phyloP scores from a whole-genome alignment of 2,888 invertebrate species.

The Standfussiana lucernea region DNA sequence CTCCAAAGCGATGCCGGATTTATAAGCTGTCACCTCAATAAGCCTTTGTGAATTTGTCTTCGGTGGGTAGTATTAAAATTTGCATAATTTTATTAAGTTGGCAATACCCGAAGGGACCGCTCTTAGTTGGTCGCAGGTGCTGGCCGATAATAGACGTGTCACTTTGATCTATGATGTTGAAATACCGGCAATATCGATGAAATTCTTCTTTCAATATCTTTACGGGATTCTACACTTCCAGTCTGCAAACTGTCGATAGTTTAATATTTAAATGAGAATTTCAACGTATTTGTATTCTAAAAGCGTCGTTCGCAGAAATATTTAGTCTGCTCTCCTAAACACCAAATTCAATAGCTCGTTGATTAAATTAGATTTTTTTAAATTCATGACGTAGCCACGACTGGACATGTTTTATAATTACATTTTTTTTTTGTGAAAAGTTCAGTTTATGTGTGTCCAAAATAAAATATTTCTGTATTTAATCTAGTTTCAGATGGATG shows the following conservation, averaged over 20 bases:
- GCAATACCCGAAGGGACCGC: conserved; percentile 33
- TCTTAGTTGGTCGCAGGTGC: conserved; percentile 65
- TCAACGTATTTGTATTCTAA: conserved; percentile 6
- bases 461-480: conserved; percentile 43
- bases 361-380: conserved; percentile 57
- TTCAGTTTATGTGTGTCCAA: conserved; percentile 21
- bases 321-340: conserved; percentile 36
- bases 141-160: conserved; percentile 50
- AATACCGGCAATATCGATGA: conserved; percentile 15
- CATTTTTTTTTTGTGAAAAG: conserved; percentile 15
- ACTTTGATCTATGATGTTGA: conserved; percentile 43
- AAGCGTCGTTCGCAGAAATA: conserved; percentile 7
- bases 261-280: conserved; percentile 7
- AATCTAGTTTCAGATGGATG: conserved; percentile 43
- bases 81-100: conserved; percentile 74
- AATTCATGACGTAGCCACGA: conserved; percentile 43
- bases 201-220: conserved; percentile 16
- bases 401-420: conserved; percentile 27
- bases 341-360: conserved; percentile 42
- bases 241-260: conserved; percentile 1
- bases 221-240: conserved; percentile 10
- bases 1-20: conserved; percentile 41
- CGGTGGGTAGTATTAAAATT: conserved; percentile 72
- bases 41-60: conserved; percentile 65
- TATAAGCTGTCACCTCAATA: conserved; percentile 57